Percentiles rank a stretch among this genome's conserved stretches.
These are phyloP conservation scores for Lipophrys pholis DNA, from an alignment of 2,113 vertebrate genomes.

Conservation along the genomic window DNA sequence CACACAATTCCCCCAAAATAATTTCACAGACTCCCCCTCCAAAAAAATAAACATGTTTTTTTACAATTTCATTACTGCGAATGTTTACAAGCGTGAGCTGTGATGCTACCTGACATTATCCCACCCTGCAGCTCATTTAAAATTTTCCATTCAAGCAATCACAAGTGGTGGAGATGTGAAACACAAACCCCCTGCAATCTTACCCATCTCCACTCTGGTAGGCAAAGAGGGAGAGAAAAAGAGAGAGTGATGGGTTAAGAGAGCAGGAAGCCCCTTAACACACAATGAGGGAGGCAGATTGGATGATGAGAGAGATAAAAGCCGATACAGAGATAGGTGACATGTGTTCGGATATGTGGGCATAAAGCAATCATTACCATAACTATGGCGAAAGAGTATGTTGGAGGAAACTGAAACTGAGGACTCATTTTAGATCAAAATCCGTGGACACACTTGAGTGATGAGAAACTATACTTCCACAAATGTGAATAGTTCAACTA, in stretches of 20 bases:
- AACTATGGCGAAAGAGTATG: not conserved
- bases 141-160: slow-evolving; percentile 38
- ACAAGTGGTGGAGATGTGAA: slow-evolving; percentile 46
- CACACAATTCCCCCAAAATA: not conserved
- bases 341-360: slow-evolving; percentile 5
- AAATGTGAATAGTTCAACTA: not conserved
- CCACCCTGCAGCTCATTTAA: slow-evolving; percentile 34
- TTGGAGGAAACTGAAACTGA: not conserved
- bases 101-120: slow-evolving; percentile 27
- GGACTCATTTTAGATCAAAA: not conserved
- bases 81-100: not conserved
- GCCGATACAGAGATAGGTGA: slow-evolving; percentile 48
- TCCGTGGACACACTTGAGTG: not conserved
- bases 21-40: not conserved
- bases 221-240: not conserved
- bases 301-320: slow-evolving; percentile 63
- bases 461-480: not conserved
- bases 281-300: slow-evolving; percentile 53
- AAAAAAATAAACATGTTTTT: not conserved
- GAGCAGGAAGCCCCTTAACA: slow-evolving; percentile 42
- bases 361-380: slow-evolving; percentile 30
- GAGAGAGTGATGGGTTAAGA: slow-evolving; percentile 18
- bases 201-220: slow-evolving; percentile 39
- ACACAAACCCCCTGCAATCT: slow-evolving; percentile 52
- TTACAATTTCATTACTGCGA: slow-evolving; percentile 4